Base-by-base conservation (phyloP, 2,888 invertebrate species). In the Acleris holmiana region DNA sequence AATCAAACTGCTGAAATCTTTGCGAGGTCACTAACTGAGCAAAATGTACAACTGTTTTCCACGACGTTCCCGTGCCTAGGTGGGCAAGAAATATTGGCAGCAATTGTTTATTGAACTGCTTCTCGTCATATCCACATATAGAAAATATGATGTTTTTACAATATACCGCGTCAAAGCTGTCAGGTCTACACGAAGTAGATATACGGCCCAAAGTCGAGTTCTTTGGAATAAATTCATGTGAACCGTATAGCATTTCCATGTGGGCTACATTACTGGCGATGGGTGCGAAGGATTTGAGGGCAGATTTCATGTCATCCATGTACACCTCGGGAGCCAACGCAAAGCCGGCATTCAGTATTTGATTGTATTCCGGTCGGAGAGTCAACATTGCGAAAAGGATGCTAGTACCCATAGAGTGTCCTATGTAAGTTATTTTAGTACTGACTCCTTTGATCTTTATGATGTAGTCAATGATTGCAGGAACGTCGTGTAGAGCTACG, bases 381-480 rank as follows among this genome's bases (percentile, higher is more conserved):
- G 95, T 93, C 68, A 96, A 91, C 88, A 96, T 94, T 0, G 95
- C 95, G 75, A 95, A 96, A 67, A 96, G 94, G 79, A 95, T 94
- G 0, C 97, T 96, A 0, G 96, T 96, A 0, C 98, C 98, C 95
- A 98, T 98, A 0, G 98, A 98, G 84, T 98, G 98, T 0, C 98
- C 99, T 21, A 98, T 93, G 82, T 98, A 98, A 60, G 94, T 93
- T 13, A 93, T 84, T 69, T 86, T 83, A 1, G 85, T 76, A 18
- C 71, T 73, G 4, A 71, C 57, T n/a, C 84, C 85, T 75, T 90
- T 91, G 0, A 78, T 58, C 10, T 80, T 76, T 19, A 81, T 69
- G 15, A 93, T 88, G 65, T 96, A 95, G 77, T 98, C 95, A 57
- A 99, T 94, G 72, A 94, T 94, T 0, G 97, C 96, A 1, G 99